phyloP scores from a whole-genome alignment of 2,888 invertebrate species.

The Tetragnatha montana region DNA sequence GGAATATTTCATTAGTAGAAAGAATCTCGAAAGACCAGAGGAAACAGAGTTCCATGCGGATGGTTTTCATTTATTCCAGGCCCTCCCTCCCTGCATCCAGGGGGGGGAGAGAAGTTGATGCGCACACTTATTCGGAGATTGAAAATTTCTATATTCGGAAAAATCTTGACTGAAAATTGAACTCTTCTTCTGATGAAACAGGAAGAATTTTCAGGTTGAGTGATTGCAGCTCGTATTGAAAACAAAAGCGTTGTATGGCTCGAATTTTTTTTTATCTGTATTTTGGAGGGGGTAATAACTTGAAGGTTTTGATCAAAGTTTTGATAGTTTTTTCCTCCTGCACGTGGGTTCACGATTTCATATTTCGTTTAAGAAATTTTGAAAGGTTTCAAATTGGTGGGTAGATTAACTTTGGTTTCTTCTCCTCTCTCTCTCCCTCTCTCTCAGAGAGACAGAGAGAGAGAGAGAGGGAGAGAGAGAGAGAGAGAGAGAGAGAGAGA shows the following conservation, averaged over 20 bases:
- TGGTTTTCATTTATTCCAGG: background rate
- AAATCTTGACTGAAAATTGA: conserved; percentile 10
- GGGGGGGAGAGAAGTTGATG: background rate
- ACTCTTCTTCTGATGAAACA: conserved; percentile 1
- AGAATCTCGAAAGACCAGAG: background rate
- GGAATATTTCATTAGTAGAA: background rate
- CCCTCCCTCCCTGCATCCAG: background rate
- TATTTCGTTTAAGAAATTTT: background rate
- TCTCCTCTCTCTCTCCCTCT: background rate
- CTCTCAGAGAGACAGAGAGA: no score
- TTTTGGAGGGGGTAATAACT: background rate
- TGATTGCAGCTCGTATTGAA: conserved; percentile 6
- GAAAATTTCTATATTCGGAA: conserved; percentile 2
- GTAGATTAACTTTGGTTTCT: background rate
- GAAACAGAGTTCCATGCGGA: background rate
- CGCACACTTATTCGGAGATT: conserved; percentile 4
- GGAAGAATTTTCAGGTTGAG: conserved; percentile 9
- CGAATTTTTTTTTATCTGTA: background rate
- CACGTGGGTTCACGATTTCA: background rate
- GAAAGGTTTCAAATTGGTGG: background rate
- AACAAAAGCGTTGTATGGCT: background rate
- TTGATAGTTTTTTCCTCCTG: background rate
- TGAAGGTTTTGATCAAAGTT: background rate
- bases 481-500: no score
- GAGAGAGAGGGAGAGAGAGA: no score